Base-by-base conservation (phyloP, 1,140 invertebrate genomes). In the Aphidius gifuensis region DNA sequence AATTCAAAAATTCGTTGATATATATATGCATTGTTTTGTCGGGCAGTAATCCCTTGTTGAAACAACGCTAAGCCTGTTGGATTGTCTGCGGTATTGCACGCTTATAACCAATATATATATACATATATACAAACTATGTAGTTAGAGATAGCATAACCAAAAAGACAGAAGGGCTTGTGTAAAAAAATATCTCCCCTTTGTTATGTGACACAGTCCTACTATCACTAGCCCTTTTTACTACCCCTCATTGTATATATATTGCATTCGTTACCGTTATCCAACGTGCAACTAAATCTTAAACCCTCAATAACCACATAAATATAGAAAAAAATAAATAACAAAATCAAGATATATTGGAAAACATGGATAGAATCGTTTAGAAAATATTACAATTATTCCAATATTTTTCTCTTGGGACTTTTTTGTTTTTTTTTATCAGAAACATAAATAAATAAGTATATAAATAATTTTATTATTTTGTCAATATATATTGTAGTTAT, bases 31-130 rank as follows among this genome's bases (percentile, higher is more conserved):
- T 62, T 65, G 66, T 61, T 58, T 63, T 58, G 61, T 64, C 65
- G 60, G 68, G 65, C 64, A 68, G 71, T 76, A 76, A 76, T 76
- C 73, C 74, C 69, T 69, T 73, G 73, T 74, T 74, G 73, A 76
- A 74, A 73, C 71, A 76, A 69, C 65, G 62, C 70, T 76, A 76
- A 76, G 73, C 73, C 71, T 69, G 70, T 62, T 59, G 69, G 73
- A 74, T 74, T 74, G 72, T 74, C 69, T 70, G 68, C 48, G 70
- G 71, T 69, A 74, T 75, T 69, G 68, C 65, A 62, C 70, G 60
- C 54, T 70, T 69, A 73, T 73, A 74, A 5, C 50, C 53, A 55
- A 55, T n/a, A 55, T 32, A 32, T 32, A 32, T 16, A 16, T 16
- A 16, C 1, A 16, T 1, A 16, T 16, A 16, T 16, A 16, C 16